Evolutionary conservation across 2,888 invertebrate species (phyloP).

Genomic region (Eupelmus urozonus): DNA sequence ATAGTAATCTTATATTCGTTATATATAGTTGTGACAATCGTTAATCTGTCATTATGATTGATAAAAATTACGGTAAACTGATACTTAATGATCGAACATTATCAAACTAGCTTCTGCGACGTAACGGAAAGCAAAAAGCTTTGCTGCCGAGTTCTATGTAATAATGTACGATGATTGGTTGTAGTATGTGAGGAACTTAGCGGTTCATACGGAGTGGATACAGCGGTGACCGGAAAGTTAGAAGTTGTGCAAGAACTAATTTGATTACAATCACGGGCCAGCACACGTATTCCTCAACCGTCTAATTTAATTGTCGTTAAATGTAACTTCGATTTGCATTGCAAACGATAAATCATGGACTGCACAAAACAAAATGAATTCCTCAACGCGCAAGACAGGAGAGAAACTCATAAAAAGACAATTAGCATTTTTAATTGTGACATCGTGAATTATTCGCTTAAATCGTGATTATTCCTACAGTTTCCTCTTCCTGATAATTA

Average conservation of each 20-base stretch:
- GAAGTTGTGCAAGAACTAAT: conserved; percentile 15
- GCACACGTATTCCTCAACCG: no score
- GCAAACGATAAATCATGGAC: conserved; percentile 1
- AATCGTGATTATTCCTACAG: background rate
- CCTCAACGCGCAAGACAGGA: background rate
- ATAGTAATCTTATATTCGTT: no score
- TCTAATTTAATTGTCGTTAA: conserved; percentile 24
- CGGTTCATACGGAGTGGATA: background rate
- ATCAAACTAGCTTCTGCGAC: no score
- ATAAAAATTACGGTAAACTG: no score
- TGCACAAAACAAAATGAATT: conserved; percentile 7
- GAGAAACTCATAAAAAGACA: background rate
- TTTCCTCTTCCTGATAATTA: conserved; percentile 10
- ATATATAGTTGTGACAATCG: no score
- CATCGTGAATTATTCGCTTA: conserved; percentile 1
- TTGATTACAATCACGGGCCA: conserved; percentile 48
- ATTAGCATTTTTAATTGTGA: conserved; percentile 42
- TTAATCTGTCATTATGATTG: no score
- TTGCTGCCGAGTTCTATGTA: no score
- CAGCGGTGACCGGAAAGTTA: background rate
- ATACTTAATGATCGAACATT: no score
- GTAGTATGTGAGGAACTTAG: no score
- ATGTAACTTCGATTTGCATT: conserved; percentile 30
- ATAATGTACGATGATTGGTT: no score
- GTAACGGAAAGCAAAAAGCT: no score